A percentile compares a stretch with the other conserved stretches of the same genome.
phyloP scores from a whole-genome alignment of 2,113 vertebrate species.

The Diadophis punctatus region DNA sequence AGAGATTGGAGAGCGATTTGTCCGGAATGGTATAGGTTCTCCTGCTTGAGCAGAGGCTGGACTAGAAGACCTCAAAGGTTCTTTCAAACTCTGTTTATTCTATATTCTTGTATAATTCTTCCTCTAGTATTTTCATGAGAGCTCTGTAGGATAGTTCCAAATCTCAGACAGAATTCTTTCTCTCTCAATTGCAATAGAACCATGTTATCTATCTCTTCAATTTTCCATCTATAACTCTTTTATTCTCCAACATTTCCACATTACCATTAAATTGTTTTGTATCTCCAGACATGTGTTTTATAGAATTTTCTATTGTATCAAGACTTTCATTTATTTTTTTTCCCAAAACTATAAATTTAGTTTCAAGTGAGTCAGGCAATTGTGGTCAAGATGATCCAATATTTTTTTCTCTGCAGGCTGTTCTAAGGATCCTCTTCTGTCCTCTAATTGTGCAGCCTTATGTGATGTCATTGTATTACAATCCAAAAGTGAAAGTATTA shows the following conservation, averaged over 20 bases:
- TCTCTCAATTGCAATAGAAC: no score
- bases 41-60: neutral
- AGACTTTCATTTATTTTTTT: neutral
- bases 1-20: neutral
- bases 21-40: neutral
- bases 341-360: neutral
- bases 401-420: neutral
- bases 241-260: neutral
- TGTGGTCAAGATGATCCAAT: neutral
- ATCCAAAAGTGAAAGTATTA: neutral
- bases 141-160: neutral
- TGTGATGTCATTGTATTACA: neutral
- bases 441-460: neutral
- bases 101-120: neutral
- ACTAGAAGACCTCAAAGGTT: neutral
- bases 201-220: no score
- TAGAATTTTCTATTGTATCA: neutral
- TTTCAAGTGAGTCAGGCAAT: neutral
- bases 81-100: neutral
- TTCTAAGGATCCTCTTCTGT: neutral
- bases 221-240: neutral
- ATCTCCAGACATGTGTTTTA: neutral
- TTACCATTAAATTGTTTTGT: neutral
- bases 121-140: neutral
- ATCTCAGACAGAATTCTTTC: neutral